Conservation (phyloP, 2,797 vertebrate species). For the Diglossa cyanea region DNA sequence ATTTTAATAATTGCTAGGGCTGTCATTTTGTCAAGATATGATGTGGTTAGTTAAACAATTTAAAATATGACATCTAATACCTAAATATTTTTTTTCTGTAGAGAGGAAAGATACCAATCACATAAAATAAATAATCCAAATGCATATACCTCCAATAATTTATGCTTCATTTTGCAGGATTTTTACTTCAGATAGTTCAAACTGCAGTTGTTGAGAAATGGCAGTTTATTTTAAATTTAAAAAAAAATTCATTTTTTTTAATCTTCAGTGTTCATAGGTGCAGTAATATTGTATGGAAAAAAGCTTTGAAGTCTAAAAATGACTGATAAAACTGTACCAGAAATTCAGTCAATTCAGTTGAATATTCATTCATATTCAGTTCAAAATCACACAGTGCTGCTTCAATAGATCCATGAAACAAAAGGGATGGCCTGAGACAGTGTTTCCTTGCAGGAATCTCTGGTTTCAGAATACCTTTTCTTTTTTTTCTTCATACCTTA, state of each 20-base stretch:
- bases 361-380: not conserved
- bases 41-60: not conserved
- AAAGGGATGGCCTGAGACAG: not conserved
- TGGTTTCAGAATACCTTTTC: not conserved
- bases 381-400: not conserved
- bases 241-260: not conserved
- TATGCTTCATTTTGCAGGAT: not conserved
- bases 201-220: not conserved
- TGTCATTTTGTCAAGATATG: not conserved
- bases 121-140: not conserved
- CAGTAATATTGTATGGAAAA: not conserved
- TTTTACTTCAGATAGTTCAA: not conserved
- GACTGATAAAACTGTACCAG: not conserved
- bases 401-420: not conserved
- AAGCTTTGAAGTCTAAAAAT: not conserved
- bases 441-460: not conserved
- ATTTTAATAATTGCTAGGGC: not conserved
- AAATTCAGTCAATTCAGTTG: not conserved
- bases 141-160: not conserved
- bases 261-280: not conserved
- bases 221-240: not conserved
- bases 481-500: not conserved
- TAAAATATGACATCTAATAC: not conserved
- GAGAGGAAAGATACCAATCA: not conserved
- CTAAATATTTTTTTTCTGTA: not conserved